Base-by-base conservation (phyloP, 2,888 invertebrate species). In the Tyria jacobaeae region DNA sequence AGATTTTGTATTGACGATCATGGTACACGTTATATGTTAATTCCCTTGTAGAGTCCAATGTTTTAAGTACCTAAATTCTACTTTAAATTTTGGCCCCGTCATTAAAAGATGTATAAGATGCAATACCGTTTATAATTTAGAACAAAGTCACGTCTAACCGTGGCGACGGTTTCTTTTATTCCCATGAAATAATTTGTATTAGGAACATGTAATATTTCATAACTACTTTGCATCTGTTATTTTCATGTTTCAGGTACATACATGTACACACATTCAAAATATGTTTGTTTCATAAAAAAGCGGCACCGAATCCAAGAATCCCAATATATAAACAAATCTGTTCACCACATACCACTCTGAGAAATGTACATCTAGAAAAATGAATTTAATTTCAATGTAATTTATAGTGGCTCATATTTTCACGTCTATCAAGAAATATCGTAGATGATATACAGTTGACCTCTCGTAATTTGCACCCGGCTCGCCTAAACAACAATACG, bases 401-500 rank as follows among this genome's bases (percentile, higher is more conserved):
- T 21, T 50, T 51, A 35, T 35, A 34, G 35, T 15, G 7, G 24
- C 21, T 49, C 48, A 27, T 49, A 27, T 27, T 27, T 49, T 49
- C 7, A 49, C 15, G 27, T 49, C 27, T 9, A 2, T 39, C 27
- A 39, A 24, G 21, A 51, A 50, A 21, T 35, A n/a, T 17, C n/a
- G 37, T 53, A 25, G 70, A 77, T 75, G 66, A 73, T 74, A 60
- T 25, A 71, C 60, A 72, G 69, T 70, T 63, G 68, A 60, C 60
- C 73, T 79, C 78, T 78, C 75, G 64, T 82, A 70, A 71, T 80
- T 89, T 87, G 78, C 66, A 74, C 84, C 81, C 66, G 55, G 64
- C 71, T 74, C 81, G 75, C 82, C 86, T 82, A 81, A 86, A 81
- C 85, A 85, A 87, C 87, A 90, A 90, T 89, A 85, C 87, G 89